Conservation (phyloP, 2,797 vertebrate genomes). For the Cryptoprocta ferox region DNA sequence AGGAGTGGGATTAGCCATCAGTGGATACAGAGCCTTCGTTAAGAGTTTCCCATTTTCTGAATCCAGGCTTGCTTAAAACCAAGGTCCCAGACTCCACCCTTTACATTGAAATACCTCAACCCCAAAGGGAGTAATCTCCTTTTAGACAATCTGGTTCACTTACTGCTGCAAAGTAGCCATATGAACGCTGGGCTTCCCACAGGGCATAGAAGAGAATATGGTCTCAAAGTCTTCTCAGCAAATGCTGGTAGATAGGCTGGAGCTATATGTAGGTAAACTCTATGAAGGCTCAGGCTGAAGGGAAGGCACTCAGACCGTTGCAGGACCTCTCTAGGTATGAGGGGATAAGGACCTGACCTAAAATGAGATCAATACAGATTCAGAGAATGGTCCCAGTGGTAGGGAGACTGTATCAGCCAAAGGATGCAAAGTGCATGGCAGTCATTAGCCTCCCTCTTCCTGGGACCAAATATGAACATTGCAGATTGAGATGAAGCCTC, state of each 20-base stretch:
- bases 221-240: background rate
- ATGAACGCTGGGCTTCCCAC: background rate
- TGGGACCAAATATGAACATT: background rate
- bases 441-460: background rate
- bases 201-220: background rate
- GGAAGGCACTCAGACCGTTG: background rate
- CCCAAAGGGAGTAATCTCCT: background rate
- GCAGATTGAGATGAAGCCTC: background rate
- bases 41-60: background rate
- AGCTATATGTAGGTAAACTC: rapidly evolving
- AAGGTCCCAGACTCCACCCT: background rate
- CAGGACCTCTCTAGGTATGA: background rate
- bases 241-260: background rate
- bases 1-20: background rate
- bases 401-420: rapidly evolving
- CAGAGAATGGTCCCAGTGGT: rapidly evolving
- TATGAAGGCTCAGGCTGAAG: background rate
- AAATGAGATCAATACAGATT: background rate
- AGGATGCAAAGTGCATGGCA: background rate
- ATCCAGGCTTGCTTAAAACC: background rate
- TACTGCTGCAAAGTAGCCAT: background rate
- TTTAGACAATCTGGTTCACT: background rate
- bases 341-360: background rate
- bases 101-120: background rate
- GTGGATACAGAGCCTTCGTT: background rate